Evolutionary conservation across 2,888 invertebrate genomes (phyloP), one percentile per base, ranked within the genome.

Genomic region (Catocala fraxini): DNA sequence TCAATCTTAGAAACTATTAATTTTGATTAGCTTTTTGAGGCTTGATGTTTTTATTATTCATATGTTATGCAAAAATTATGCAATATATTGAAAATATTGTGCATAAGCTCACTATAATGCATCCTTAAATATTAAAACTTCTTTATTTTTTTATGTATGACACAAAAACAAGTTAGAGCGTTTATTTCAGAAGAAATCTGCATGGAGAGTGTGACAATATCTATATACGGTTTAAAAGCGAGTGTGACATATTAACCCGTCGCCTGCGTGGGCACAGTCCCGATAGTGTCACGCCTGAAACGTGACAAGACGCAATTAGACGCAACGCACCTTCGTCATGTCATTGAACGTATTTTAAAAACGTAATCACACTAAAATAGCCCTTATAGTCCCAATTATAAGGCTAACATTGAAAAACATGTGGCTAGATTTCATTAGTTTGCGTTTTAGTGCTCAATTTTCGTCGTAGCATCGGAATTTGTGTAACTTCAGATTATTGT

Each of bases 251-350:
- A 60, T 65, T 11, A 46, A 51, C 45, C 57, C 55, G 68, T 68
- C 73, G 25, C 15, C 49, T 45, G 79, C 77, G 87, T 85, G 77
- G 83, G 84, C 54, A 79, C 73, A 65, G 62, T 64, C 63, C 62
- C 70, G 77, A 75, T 80, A 84, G 82, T 86, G 84, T 85, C 84
- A 82, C n/a, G 49, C 34, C 59, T 63, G 73, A 81, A 83, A 86
- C 82, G 80, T 76, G 83, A 80, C 59, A 71, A 76, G 75, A 84
- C 86, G 81, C 82, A 86, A 86, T 87, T 85, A 86, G 82, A 83
- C 78, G 75, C 78, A 73, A 73, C 79, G 80, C 75, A 80, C 74
- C 73, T 72, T 66, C 79, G 73, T 80, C 77, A 78, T 84, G 79
- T 80, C 83, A 86, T 79, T 83, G 80, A 80, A 72, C 46, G 47